These are phyloP conservation scores for Morpho achilles DNA, from an alignment of 2,888 invertebrate species.

Conservation along the genomic window DNA sequence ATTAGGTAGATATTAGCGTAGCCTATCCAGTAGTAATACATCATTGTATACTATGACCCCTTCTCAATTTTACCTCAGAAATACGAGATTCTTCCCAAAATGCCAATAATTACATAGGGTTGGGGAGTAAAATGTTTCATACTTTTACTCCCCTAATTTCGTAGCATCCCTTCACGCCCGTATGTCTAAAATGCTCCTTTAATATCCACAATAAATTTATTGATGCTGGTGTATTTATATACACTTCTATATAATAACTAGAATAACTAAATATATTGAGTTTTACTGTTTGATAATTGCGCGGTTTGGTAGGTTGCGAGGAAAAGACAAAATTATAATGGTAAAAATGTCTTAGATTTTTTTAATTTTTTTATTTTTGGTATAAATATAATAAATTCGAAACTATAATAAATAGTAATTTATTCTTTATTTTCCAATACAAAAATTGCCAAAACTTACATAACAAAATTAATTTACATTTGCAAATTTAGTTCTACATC, in stretches of 20 bases:
- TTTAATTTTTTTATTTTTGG: too few species aligned
- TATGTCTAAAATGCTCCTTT: slow-evolving; percentile 16
- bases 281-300: not conserved
- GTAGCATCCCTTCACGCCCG: slow-evolving; percentile 21
- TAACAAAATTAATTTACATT: too few species aligned
- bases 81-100: slow-evolving; percentile 56
- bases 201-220: slow-evolving; percentile 1
- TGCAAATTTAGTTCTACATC: too few species aligned
- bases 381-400: too few species aligned
- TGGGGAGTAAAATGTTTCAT: slow-evolving; percentile 50
- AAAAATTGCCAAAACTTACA: too few species aligned
- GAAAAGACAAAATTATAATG: too few species aligned
- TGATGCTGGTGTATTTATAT: too few species aligned
- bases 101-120: slow-evolving; percentile 59
- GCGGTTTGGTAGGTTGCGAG: too few species aligned
- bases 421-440: too few species aligned
- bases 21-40: not conserved
- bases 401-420: too few species aligned
- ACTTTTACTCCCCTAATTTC: slow-evolving; percentile 41
- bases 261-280: not conserved
- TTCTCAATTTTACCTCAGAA: slow-evolving; percentile 41
- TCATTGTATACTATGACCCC: slow-evolving; percentile 26
- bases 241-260: too few species aligned
- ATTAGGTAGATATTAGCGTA: not conserved
- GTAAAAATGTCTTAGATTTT: too few species aligned